Percentiles rank a stretch among this genome's conserved stretches.
Evolutionary conservation across 2,888 invertebrate species (phyloP).

Genomic region (Apotomis capreana): DNA sequence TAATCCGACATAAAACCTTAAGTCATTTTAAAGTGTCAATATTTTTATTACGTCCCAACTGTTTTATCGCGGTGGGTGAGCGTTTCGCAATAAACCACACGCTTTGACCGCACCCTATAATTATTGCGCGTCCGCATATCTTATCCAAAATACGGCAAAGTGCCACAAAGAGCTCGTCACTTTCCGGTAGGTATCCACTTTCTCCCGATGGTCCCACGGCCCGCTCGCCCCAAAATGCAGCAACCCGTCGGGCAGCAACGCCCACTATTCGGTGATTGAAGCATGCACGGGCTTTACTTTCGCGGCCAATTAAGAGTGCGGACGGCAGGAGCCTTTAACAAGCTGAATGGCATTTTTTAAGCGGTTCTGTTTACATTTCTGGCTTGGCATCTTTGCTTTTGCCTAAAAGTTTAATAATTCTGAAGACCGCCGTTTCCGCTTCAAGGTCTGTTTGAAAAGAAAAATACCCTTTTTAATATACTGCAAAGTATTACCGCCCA

Average conservation of each 20-base stretch:
- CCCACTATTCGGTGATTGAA: constrained; percentile 79
- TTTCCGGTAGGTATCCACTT: constrained; percentile 62
- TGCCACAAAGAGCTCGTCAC: constrained; percentile 67
- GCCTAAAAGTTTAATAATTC: constrained; percentile 4
- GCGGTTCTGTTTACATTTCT: constrained; percentile 5
- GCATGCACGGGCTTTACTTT: constrained; percentile 52
- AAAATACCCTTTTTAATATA: too few species aligned
- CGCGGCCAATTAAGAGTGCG: constrained; percentile 45
- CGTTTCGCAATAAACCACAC: constrained; percentile 52
- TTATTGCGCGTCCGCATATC: constrained; percentile 66
- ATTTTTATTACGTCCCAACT: constrained; percentile 14
- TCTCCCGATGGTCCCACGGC: constrained; percentile 78
- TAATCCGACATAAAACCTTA: constrained; percentile 24
- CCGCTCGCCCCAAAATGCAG: constrained; percentile 64
- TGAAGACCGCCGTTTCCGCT: not conserved
- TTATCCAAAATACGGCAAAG: constrained; percentile 53
- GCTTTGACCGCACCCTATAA: constrained; percentile 61
- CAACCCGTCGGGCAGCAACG: constrained; percentile 73
- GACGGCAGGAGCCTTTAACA: constrained; percentile 32
- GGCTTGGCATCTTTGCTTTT: constrained; percentile 13
- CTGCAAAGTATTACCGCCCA: too few species aligned
- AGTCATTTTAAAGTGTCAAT: constrained; percentile 28
- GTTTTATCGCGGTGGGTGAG: constrained; percentile 18
- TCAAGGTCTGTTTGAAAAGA: not conserved
- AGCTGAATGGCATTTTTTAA: constrained; percentile 31